Conservation (phyloP, 2,888 invertebrate genomes). For the Campoletis raptor region DNA sequence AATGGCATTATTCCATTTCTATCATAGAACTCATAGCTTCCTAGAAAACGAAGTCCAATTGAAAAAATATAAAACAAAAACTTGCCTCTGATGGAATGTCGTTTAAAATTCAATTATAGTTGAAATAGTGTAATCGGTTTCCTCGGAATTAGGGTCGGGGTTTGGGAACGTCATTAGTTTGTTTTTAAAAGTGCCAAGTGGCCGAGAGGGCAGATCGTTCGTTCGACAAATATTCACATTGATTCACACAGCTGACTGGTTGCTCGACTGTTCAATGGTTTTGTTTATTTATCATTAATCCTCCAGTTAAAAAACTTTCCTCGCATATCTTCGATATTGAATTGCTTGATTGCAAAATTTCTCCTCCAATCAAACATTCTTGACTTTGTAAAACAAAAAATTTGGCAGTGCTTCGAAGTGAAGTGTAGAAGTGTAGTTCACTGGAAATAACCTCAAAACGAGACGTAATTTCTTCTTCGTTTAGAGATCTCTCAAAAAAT, state of each 20-base stretch:
- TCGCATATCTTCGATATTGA: not conserved
- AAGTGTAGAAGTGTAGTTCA: not conserved
- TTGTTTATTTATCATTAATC: slow-evolving; percentile 16
- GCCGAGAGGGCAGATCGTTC: slow-evolving; percentile 25
- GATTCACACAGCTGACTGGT: not conserved
- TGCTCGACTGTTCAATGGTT: not conserved
- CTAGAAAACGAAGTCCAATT: not conserved
- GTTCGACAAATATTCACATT: not conserved
- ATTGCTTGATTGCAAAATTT: not conserved
- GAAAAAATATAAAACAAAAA: not conserved
- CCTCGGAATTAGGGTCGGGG: not conserved
- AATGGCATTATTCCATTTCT: not conserved
- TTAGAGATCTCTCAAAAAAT: not conserved
- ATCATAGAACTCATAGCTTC: not conserved
- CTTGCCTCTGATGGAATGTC: not conserved
- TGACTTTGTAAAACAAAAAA: not conserved
- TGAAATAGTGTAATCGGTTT: not conserved
- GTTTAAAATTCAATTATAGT: not conserved
- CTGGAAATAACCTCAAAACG: slow-evolving; percentile 13
- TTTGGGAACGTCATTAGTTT: not conserved
- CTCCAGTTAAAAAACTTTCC: not conserved
- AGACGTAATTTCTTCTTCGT: not conserved
- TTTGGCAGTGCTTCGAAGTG: not conserved
- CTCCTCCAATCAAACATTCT: not conserved
- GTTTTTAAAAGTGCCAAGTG: slow-evolving; percentile 21